These are phyloP conservation scores for Philantomba maxwellii DNA, from an alignment of 2,113 vertebrate species.

Conservation along the genomic window DNA sequence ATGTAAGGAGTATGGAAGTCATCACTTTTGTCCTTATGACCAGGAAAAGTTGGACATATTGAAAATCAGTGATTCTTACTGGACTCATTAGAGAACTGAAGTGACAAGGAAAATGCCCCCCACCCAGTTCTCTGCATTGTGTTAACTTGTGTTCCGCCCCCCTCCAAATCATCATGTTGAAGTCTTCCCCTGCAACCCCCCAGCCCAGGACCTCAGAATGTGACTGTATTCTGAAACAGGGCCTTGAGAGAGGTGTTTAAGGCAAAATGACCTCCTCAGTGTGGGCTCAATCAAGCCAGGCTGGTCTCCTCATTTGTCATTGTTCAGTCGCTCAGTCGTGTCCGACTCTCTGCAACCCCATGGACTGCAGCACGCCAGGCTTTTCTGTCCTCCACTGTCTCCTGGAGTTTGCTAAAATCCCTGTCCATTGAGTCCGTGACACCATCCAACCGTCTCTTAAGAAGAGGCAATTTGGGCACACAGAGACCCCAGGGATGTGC, in stretches of 20 bases:
- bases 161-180: not conserved
- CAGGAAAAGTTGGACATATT: not conserved
- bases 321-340: not conserved
- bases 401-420: not conserved
- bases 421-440: not conserved
- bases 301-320: rapidly evolving
- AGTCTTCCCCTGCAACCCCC: not conserved
- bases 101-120: too few species aligned
- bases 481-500: too few species aligned
- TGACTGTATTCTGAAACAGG: not conserved
- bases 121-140: not conserved
- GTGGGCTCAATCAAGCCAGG: not conserved
- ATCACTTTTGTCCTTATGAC: not conserved
- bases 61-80: not conserved
- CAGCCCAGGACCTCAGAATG: not conserved
- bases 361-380: not conserved
- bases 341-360: rapidly evolving
- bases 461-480: not conserved
- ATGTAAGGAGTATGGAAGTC: too few species aligned
- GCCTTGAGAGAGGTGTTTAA: not conserved
- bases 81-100: not conserved
- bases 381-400: not conserved
- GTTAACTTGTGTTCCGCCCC: not conserved
- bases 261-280: not conserved
- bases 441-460: not conserved